These are phyloP conservation scores for Pollenia angustigena DNA, from an alignment of 2,888 invertebrate species.

Conservation along the genomic window DNA sequence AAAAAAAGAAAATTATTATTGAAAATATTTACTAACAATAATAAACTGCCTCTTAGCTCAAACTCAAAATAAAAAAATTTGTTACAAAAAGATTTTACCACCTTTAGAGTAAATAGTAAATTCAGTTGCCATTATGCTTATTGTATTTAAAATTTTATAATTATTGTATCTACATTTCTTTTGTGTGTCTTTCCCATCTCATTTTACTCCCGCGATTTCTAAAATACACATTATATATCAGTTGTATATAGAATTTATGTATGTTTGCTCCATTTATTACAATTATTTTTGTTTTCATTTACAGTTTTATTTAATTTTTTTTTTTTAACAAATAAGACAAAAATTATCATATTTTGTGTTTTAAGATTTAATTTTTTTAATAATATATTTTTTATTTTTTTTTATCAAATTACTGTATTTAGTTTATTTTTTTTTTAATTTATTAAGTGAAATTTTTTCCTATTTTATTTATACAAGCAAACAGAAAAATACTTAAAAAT, in stretches of 20 bases:
- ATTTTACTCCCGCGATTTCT: background rate
- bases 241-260: conserved; percentile 55
- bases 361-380: conserved; percentile 24
- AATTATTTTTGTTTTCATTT: conserved; percentile 25
- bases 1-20: conserved; percentile 11
- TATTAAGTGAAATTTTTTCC: background rate
- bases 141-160: conserved; percentile 44
- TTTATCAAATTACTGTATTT: conserved; percentile 15
- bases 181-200: conserved; percentile 19
- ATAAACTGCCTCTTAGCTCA: conserved; percentile 70
- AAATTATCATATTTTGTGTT: background rate
- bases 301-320: conserved; percentile 1
- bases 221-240: conserved; percentile 16
- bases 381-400: background rate
- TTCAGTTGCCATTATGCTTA: conserved; percentile 66
- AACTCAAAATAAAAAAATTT: conserved; percentile 35
- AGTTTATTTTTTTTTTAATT: conserved; percentile 13
- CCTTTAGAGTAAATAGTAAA: conserved; percentile 54
- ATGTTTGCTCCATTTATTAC: conserved; percentile 47
- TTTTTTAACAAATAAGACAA: conserved; percentile 23
- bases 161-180: conserved; percentile 30
- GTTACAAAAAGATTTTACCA: conserved; percentile 50
- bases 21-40: conserved; percentile 43
- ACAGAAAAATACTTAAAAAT: conserved; percentile 63
- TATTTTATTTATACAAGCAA: conserved; percentile 11